Evolutionary conservation across 1,140 invertebrate genomes (phyloP).

Genomic region (Cataglyphis hispanica): DNA sequence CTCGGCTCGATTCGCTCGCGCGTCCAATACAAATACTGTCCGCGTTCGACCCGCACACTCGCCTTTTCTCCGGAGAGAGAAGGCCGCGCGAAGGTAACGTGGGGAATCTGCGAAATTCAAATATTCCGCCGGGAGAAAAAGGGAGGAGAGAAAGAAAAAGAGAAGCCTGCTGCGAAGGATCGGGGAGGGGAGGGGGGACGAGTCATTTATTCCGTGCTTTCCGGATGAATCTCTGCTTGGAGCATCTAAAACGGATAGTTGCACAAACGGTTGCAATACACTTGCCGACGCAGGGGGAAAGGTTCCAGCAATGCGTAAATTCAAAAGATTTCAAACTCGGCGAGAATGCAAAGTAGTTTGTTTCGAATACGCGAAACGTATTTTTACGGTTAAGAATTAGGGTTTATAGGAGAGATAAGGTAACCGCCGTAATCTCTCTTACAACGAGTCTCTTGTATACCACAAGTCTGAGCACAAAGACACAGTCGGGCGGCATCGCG

Average conservation of each 20-base stretch:
- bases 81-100: slow-evolving; percentile 53
- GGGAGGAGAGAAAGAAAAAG: slow-evolving; percentile 12
- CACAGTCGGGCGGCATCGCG: background rate
- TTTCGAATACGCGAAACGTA: background rate
- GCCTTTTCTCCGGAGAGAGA: slow-evolving; percentile 26
- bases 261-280: slow-evolving; percentile 51
- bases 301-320: slow-evolving; percentile 58
- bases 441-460: background rate
- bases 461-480: slow-evolving; percentile 1
- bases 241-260: slow-evolving; percentile 59
- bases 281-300: background rate
- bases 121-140: slow-evolving; percentile 69
- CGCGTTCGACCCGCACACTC: slow-evolving; percentile 60
- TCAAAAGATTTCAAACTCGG: slow-evolving; percentile 52
- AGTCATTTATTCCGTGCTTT: slow-evolving; percentile 54
- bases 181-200: slow-evolving; percentile 14
- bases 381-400: slow-evolving; percentile 29
- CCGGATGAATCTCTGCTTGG: slow-evolving; percentile 54
- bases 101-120: slow-evolving; percentile 78
- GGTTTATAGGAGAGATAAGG: slow-evolving; percentile 24
- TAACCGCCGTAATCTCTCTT: slow-evolving; percentile 24
- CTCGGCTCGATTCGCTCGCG: slow-evolving; percentile 77
- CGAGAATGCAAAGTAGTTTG: slow-evolving; percentile 48
- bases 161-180: slow-evolving; percentile 17
- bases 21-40: slow-evolving; percentile 79